Evolutionary conservation across 1,140 invertebrate species (phyloP).

Genomic region (Apis florea): DNA sequence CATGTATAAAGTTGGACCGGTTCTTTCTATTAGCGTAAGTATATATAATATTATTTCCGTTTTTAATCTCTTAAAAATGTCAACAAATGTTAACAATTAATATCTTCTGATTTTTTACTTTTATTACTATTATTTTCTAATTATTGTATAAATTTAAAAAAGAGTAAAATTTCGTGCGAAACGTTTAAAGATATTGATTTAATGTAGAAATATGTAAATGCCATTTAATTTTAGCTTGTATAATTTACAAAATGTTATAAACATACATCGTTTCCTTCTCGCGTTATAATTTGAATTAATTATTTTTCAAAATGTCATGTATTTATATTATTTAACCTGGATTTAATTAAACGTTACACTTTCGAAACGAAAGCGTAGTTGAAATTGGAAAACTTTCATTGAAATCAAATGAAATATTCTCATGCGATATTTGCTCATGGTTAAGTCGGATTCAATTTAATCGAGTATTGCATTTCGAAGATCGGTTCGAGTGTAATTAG

Average conservation of each 20-base stretch:
- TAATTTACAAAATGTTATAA: too few relatives aligned
- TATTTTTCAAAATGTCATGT: neutral
- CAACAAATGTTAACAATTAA: too few relatives aligned
- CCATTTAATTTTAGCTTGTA: too few relatives aligned
- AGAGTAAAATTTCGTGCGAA: too few relatives aligned
- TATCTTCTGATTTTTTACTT: too few relatives aligned
- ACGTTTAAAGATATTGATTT: too few relatives aligned
- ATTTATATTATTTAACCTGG: neutral
- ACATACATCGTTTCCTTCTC: too few relatives aligned
- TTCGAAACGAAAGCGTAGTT: neutral
- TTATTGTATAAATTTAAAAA: too few relatives aligned
- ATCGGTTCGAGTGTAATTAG: neutral
- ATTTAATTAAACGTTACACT: neutral
- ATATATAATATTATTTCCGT: neutral
- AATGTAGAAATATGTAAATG: too few relatives aligned
- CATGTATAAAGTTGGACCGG: constrained; percentile 98
- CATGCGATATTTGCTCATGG: neutral
- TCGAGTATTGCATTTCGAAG: neutral
- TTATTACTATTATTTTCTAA: too few relatives aligned
- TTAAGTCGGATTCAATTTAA: neutral
- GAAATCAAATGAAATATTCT: neutral
- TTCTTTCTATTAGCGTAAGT: constrained; percentile 95
- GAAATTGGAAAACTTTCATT: constrained; percentile 3
- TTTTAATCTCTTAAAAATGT: too few relatives aligned
- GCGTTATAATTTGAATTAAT: neutral